These are phyloP conservation scores for Pinctada fucata DNA, from an alignment of 2,888 invertebrate genomes.

Conservation along the genomic window DNA sequence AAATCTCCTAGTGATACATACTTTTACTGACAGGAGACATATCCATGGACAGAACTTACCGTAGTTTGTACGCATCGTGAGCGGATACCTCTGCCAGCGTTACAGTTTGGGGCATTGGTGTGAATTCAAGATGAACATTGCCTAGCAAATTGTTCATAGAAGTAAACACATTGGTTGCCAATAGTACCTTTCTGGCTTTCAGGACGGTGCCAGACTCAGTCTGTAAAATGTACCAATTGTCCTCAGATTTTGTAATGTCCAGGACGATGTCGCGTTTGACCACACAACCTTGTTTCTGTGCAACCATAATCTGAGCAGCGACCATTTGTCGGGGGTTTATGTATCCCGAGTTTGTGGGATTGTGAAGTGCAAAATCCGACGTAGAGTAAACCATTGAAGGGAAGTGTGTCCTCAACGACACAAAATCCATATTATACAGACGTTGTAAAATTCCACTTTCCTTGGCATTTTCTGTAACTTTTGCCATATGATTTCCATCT, in stretches of 20 bases:
- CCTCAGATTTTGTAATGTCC: conserved; percentile 17
- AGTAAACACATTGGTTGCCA: conserved; percentile 49
- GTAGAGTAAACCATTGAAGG: neutral
- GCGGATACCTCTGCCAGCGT: conserved; percentile 42
- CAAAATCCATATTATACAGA: neutral
- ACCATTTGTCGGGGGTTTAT: conserved; percentile 50
- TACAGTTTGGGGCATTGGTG: conserved; percentile 40
- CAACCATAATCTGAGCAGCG: conserved; percentile 46
- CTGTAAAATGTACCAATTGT: conserved; percentile 28
- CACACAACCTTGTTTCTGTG: conserved; percentile 45
- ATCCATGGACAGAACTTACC: conserved; percentile 29
- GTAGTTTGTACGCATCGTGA: conserved; percentile 32
- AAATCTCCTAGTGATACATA: too few relatives aligned
- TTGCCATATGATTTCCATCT: conserved; percentile 19
- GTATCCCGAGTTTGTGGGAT: conserved; percentile 40
- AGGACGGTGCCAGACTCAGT: conserved; percentile 36
- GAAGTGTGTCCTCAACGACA: neutral
- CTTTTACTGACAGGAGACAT: too few relatives aligned
- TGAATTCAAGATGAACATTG: neutral
- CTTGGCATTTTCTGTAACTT: conserved; percentile 26
- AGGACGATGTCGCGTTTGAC: conserved; percentile 45
- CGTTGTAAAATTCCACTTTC: neutral
- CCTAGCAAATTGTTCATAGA: conserved; percentile 39
- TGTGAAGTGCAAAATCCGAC: conserved; percentile 37
- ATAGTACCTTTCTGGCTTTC: conserved; percentile 39